Evolutionary conservation across 1,140 invertebrate genomes (phyloP), one percentile per base, ranked within the genome.

Genomic region (Brachionus koreanus): DNA sequence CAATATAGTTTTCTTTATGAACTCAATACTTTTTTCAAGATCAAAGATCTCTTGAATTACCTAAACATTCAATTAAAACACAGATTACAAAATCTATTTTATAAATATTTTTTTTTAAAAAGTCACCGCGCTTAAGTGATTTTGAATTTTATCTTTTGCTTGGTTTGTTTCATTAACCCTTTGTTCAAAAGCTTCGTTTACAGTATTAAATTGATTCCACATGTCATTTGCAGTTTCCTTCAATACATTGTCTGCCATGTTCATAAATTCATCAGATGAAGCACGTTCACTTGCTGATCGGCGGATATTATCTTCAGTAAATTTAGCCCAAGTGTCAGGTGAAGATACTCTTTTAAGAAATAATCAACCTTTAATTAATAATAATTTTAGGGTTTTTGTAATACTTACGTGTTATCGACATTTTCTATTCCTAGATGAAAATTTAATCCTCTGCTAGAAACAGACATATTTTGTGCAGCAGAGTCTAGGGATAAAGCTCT

Each of bases 401-500:
- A 0, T 16, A 46, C 88, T 89, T 89, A 93, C 90, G 94, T 94
- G 61, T 93, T 92, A 91, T 96, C 94, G 85, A 92, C 93, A 89
- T 93, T 93, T 87, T 97, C 93, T 82, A 96, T 94, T 81, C 94
- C 94, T 63, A 93, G 92, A 88, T 94, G 95, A 88, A 93, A 96
- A 85, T 94, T 93, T 82, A 97, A 92, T 23, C 94, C 94, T 84
- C 93, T 88, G 13, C 93, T 94, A 83, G 91, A 92, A 88, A 96
- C 96, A 86, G 93, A 94, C 49, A 97, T 89, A 85, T 93, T 92
- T 84, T 90, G 87, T 86, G 94, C 94, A 86, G 92, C 91, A 35
- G 91, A 91, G 88, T 97, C 95, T 83, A 97, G 94, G 52, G 92
- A 93, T 69, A 95, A 89, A 4, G 95, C 93, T 46, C 92, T 92